phyloP scores from a whole-genome alignment of 2,113 vertebrate species.

The Oxyruncus cristatus region DNA sequence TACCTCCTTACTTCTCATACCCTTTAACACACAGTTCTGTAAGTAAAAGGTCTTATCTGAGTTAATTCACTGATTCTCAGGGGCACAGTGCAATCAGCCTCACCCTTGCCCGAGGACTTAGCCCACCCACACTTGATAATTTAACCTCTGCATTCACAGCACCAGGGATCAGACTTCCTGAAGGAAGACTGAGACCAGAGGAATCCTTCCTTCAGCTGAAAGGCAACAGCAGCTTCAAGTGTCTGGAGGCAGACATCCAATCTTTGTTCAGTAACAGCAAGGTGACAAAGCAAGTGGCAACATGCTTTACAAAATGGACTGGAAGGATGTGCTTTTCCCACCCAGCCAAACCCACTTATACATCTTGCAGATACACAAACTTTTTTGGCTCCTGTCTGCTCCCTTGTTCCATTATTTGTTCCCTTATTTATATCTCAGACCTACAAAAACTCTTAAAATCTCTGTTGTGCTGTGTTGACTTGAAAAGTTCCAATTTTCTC shows the following conservation, averaged over 20 bases:
- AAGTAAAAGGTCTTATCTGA: background rate
- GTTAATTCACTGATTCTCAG: background rate
- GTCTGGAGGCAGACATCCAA: background rate
- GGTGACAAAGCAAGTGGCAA: background rate
- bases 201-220: background rate
- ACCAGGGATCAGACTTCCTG: background rate
- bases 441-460: background rate
- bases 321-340: background rate
- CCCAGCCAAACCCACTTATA: background rate
- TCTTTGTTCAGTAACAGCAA: background rate
- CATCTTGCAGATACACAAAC: background rate
- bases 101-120: background rate
- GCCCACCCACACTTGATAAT: background rate
- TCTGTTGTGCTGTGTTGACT: background rate
- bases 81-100: background rate
- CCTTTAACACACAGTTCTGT: background rate
- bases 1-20: background rate
- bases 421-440: background rate
- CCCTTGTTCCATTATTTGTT: background rate
- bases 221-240: background rate
- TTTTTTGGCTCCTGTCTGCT: background rate
- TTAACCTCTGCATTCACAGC: background rate
- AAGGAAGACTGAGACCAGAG: background rate
- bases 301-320: accelerated
- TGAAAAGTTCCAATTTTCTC: background rate